These are phyloP conservation scores for Apomyelois bistriatella DNA, from an alignment of 2,888 invertebrate genomes.

Conservation along the genomic window DNA sequence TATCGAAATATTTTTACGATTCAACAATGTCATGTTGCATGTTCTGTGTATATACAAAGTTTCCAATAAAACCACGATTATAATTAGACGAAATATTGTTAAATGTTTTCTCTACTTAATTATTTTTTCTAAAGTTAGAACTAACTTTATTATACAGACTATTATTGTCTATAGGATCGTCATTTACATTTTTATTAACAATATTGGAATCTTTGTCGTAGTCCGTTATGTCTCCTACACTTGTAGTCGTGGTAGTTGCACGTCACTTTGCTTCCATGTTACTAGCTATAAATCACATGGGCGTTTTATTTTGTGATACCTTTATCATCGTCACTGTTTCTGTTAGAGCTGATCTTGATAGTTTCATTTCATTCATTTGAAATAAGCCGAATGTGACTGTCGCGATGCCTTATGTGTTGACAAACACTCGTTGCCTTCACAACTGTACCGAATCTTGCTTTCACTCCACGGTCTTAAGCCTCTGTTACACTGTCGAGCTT, in stretches of 20 bases:
- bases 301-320: conserved; percentile 80
- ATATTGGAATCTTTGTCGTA: conserved; percentile 48
- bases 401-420: conserved; percentile 64
- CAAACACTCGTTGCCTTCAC: conserved; percentile 60
- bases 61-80: conserved; percentile 30
- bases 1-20: conserved; percentile 41
- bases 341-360: conserved; percentile 77
- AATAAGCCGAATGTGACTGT: conserved; percentile 69
- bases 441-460: conserved; percentile 61
- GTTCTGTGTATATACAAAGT: conserved; percentile 26
- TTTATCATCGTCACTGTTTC: conserved; percentile 77
- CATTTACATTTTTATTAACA: neutral
- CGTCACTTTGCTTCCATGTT: conserved; percentile 66
- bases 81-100: too few species aligned
- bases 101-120: too few species aligned
- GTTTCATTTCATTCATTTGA: conserved; percentile 76
- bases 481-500: conserved; percentile 71
- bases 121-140: too few species aligned
- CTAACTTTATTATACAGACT: too few species aligned
- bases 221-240: conserved; percentile 45
- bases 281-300: conserved; percentile 65
- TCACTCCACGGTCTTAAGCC: conserved; percentile 65
- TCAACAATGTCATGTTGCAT: conserved; percentile 41
- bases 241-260: conserved; percentile 49
- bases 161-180: too few species aligned